Conservation (phyloP, 1,140 invertebrate species). For the Lutraria rhynchaena region DNA sequence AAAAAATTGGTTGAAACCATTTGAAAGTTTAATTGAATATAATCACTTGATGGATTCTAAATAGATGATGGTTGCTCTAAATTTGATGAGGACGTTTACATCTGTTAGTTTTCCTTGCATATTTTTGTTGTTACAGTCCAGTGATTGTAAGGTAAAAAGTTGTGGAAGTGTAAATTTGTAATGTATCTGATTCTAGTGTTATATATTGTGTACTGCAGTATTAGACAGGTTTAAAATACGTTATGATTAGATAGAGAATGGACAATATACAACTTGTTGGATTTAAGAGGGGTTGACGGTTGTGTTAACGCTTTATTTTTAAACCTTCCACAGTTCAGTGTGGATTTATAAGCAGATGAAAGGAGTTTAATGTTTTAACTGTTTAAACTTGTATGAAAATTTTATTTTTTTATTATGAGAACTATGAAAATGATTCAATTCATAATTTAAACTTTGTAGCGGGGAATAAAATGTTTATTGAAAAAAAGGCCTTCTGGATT, state of each 20-base stretch:
- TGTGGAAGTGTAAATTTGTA: conserved; percentile 35
- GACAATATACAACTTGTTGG: conserved; percentile 10
- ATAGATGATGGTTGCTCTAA: background rate
- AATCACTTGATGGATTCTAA: background rate
- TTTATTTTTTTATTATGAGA: too few species aligned
- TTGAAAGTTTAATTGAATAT: conserved; percentile 27
- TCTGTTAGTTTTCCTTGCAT: too few species aligned
- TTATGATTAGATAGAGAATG: conserved; percentile 8
- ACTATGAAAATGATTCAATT: too few species aligned
- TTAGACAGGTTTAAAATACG: conserved; percentile 10
- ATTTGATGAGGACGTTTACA: background rate
- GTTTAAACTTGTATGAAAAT: too few species aligned
- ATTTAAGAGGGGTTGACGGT: background rate
- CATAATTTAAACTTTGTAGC: too few species aligned
- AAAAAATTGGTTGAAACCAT: background rate
- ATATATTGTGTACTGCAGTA: conserved; percentile 24
- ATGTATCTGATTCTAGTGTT: conserved; percentile 16
- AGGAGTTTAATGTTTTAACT: background rate
- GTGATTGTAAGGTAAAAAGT: background rate
- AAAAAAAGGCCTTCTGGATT: too few species aligned
- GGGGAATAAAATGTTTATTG: too few species aligned
- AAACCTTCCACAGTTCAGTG: background rate
- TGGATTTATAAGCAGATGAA: background rate
- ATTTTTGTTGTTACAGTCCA: conserved; percentile 14
- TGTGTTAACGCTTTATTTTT: background rate